Conservation (phyloP, 2,797 vertebrate genomes). For the Muscicapa comitata region DNA sequence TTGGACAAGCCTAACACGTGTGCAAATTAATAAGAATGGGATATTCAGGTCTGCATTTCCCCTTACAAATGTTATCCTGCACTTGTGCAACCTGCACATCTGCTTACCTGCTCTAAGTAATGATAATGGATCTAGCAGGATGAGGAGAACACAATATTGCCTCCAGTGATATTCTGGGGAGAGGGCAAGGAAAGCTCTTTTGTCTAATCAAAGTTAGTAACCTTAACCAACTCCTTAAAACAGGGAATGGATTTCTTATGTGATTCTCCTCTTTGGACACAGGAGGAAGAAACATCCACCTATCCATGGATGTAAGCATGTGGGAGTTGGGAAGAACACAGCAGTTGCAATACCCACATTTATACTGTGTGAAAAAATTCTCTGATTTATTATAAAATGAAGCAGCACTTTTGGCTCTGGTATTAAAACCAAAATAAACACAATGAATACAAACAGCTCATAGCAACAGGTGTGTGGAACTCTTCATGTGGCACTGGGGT, state of each 20-base stretch:
- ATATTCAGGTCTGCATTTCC: slow-evolving; percentile 22
- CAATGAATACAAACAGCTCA: neutral
- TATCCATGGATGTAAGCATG: neutral
- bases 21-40: slow-evolving; percentile 62
- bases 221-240: neutral
- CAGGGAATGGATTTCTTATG: neutral
- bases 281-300: neutral
- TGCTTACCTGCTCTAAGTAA: slow-evolving; percentile 67
- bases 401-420: neutral
- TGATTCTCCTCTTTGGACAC: neutral
- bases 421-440: neutral
- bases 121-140: slow-evolving; percentile 65
- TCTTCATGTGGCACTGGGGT: neutral
- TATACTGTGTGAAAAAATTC: neutral
- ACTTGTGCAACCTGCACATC: slow-evolving; percentile 60
- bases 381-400: neutral
- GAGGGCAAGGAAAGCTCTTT: neutral
- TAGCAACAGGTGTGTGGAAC: neutral
- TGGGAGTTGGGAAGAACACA: neutral
- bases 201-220: neutral
- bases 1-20: slow-evolving; percentile 58
- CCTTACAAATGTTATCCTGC: slow-evolving; percentile 44
- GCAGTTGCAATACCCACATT: neutral
- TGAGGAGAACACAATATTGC: slow-evolving; percentile 38
- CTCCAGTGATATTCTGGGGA: neutral